Percentiles rank a stretch among this genome's conserved stretches.
Evolutionary conservation across 2,888 invertebrate genomes (phyloP).

Genomic region (Sphecodes monilicornis): DNA sequence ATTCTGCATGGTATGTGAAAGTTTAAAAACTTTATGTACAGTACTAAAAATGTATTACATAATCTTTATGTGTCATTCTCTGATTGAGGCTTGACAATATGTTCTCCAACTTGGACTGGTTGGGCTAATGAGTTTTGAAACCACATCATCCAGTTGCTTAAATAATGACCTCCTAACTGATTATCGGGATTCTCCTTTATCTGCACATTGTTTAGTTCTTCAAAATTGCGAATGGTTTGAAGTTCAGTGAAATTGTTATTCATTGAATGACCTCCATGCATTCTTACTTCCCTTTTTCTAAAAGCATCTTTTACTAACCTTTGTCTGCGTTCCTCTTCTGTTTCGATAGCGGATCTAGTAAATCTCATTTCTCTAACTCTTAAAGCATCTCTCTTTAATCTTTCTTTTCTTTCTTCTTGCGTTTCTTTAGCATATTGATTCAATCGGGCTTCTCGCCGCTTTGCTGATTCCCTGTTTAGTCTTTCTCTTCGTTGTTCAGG

Average conservation of each 20-base stretch:
- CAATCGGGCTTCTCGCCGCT: slow-evolving; percentile 75
- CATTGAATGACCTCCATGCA: slow-evolving; percentile 69
- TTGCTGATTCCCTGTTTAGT: slow-evolving; percentile 76
- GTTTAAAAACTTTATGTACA: slow-evolving; percentile 21
- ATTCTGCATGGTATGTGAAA: slow-evolving; percentile 27
- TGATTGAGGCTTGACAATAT: slow-evolving; percentile 63
- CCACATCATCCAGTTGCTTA: slow-evolving; percentile 80
- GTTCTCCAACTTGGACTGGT: slow-evolving; percentile 69
- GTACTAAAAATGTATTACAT: slow-evolving; percentile 20
- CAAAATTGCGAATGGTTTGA: slow-evolving; percentile 74
- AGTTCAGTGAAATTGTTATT: slow-evolving; percentile 74
- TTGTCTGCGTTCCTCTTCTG: slow-evolving; percentile 77
- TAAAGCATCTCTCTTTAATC: slow-evolving; percentile 76
- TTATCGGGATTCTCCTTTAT: slow-evolving; percentile 74
- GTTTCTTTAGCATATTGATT: slow-evolving; percentile 79
- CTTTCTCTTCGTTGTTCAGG: slow-evolving; percentile 76
- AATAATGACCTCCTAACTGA: slow-evolving; percentile 75
- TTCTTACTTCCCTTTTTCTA: slow-evolving; percentile 78
- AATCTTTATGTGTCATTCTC: slow-evolving; percentile 60
- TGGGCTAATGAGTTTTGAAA: slow-evolving; percentile 77
- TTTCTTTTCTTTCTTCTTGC: slow-evolving; percentile 75
- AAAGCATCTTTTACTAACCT: slow-evolving; percentile 79
- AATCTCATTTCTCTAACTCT: slow-evolving; percentile 80
- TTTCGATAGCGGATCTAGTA: slow-evolving; percentile 79
- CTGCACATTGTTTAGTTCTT: slow-evolving; percentile 76